Evolutionary conservation across 2,888 invertebrate genomes (phyloP).

Genomic region (Drosophila putrida): DNA sequence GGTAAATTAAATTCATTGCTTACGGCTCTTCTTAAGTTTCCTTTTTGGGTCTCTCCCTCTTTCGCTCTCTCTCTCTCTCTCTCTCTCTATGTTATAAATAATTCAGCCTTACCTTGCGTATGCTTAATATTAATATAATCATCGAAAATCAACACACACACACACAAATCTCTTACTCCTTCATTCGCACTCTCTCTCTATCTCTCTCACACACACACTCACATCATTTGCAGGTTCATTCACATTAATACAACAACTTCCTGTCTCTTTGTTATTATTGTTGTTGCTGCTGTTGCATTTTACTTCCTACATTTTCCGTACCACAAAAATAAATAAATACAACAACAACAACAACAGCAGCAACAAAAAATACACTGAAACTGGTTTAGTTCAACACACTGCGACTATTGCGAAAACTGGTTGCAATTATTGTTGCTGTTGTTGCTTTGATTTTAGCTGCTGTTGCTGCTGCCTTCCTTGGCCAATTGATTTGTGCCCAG

Average conservation of each 20-base stretch:
- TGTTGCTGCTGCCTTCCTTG: conserved; percentile 39
- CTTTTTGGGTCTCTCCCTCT: conserved; percentile 25
- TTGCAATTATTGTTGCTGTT: conserved; percentile 55
- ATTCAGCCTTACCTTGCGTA: conserved; percentile 63
- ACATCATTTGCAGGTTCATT: conserved; percentile 52
- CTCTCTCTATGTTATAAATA: conserved; percentile 41
- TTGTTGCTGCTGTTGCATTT: conserved; percentile 57
- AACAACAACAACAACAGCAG: too few relatives aligned
- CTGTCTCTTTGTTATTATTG: conserved; percentile 55
- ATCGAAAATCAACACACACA: conserved; percentile 41
- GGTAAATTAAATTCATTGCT: conserved; percentile 68
- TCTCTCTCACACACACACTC: conserved; percentile 19
- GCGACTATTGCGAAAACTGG: conserved; percentile 69
- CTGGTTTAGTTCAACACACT: conserved; percentile 68
- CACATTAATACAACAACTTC: conserved; percentile 63
- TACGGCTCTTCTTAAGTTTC: conserved; percentile 26
- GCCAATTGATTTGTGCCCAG: conserved; percentile 73
- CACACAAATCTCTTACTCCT: conserved; percentile 25
- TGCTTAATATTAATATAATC: conserved; percentile 71
- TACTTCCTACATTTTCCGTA: conserved; percentile 76
- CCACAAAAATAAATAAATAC: conserved; percentile 52
- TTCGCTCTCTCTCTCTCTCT: conserved; percentile 1
- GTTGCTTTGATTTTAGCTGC: conserved; percentile 59
- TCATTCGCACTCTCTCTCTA: conserved; percentile 11
- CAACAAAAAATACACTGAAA: conserved; percentile 40